A percentile compares a stretch with the other conserved stretches of the same genome.
phyloP scores from a whole-genome alignment of 2,888 invertebrate species.

The Melipona beecheii region DNA sequence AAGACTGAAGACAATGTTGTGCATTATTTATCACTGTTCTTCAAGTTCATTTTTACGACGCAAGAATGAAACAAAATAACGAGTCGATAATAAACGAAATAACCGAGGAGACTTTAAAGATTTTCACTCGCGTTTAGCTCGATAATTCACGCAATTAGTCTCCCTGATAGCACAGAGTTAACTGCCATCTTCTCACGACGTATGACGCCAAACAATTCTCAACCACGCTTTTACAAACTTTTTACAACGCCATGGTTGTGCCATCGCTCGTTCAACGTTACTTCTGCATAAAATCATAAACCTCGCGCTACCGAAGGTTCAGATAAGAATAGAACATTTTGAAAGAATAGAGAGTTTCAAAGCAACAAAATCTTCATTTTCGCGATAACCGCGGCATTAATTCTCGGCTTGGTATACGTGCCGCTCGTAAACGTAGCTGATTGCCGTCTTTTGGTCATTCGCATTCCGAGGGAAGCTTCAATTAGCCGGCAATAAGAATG shows the following conservation, averaged over 20 bases:
- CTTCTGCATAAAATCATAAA: background rate
- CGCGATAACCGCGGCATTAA: slow-evolving; percentile 41
- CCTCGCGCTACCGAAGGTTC: background rate
- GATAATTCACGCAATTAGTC: background rate
- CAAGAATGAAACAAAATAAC: background rate
- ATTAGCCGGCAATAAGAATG: slow-evolving; percentile 77
- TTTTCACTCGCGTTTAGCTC: background rate
- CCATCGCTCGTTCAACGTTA: background rate
- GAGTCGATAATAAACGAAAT: background rate
- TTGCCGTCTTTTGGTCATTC: slow-evolving; percentile 66
- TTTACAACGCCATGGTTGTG: slow-evolving; percentile 17
- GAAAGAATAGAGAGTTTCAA: slow-evolving; percentile 6
- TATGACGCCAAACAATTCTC: background rate
- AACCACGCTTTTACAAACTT: slow-evolving; percentile 10
- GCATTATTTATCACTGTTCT: background rate
- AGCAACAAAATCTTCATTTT: slow-evolving; percentile 49
- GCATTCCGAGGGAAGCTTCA: slow-evolving; percentile 72
- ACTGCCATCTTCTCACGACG: background rate
- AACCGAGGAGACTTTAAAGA: slow-evolving; percentile 1
- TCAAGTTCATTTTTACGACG: background rate
- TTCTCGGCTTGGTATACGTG: slow-evolving; percentile 38
- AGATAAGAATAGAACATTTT: slow-evolving; percentile 10
- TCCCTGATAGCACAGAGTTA: background rate
- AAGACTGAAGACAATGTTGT: background rate
- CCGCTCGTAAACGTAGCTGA: slow-evolving; percentile 44